These are phyloP conservation scores for Menidia menidia DNA, from an alignment of 2,797 vertebrate genomes.

Conservation along the genomic window DNA sequence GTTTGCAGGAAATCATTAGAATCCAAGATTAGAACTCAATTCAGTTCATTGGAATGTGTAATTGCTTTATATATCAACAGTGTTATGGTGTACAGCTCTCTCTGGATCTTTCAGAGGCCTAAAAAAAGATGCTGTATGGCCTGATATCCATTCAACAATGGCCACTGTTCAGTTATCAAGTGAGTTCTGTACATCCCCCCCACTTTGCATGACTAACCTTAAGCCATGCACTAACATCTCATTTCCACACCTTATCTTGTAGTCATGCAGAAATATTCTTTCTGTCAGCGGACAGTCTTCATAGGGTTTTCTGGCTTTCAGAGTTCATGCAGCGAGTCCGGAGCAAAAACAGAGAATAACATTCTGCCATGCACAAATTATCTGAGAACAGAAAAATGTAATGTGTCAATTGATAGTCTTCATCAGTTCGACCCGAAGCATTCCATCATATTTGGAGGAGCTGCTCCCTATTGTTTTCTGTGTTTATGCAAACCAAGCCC, in stretches of 20 bases:
- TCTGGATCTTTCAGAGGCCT: not conserved
- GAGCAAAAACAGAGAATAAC: no score
- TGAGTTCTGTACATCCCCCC: not conserved
- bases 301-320: no score
- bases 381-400: not conserved
- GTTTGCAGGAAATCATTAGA: not conserved
- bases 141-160: not conserved
- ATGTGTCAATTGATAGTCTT: constrained; percentile 3
- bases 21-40: not conserved
- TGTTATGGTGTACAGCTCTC: not conserved
- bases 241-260: not conserved
- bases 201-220: not conserved
- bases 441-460: not conserved
- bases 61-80: not conserved
- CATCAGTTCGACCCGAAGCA: not conserved
- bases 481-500: not conserved
- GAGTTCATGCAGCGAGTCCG: no score
- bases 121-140: not conserved
- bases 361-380: no score
- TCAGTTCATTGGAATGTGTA: not conserved
- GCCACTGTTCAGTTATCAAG: not conserved
- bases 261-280: no score
- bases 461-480: not conserved
- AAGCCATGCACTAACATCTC: not conserved
- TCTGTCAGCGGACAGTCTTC: no score